These are phyloP conservation scores for Ondatra zibethicus DNA, from an alignment of 2,113 vertebrate species.

Conservation along the genomic window DNA sequence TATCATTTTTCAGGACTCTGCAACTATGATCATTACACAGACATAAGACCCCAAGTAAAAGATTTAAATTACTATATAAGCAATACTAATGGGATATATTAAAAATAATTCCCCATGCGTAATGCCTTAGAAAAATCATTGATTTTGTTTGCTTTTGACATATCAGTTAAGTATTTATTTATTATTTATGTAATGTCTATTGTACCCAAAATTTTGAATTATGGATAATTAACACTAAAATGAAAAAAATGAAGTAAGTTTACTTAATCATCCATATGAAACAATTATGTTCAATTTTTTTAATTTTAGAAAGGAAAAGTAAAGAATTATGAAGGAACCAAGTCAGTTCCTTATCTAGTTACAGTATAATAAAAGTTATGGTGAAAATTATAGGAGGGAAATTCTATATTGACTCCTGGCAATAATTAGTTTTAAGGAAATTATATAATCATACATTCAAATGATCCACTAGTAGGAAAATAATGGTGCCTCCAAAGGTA, in stretches of 20 bases:
- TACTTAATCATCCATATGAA: not conserved
- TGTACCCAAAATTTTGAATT: not conserved
- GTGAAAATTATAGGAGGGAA: not conserved
- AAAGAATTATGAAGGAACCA: not conserved
- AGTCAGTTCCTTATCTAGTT: not conserved
- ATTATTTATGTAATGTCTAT: not conserved
- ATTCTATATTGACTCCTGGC: not conserved
- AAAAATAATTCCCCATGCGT: not conserved
- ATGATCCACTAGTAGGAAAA: not conserved
- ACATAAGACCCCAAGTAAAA: not conserved
- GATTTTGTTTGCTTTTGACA: not conserved
- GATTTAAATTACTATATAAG: not conserved
- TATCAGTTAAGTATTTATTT: not conserved
- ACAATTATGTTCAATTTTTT: not conserved
- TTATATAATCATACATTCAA: not conserved
- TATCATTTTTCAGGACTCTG: not conserved
- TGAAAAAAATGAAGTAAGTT: not conserved
- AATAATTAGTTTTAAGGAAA: not conserved
- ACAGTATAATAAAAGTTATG: not conserved
- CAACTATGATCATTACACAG: not conserved
- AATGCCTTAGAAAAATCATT: not conserved
- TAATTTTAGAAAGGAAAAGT: not conserved
- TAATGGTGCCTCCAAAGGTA: not conserved
- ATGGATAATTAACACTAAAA: not conserved
- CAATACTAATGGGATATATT: not conserved